Evolutionary conservation across 2,888 invertebrate species (phyloP).

Genomic region (Orthosia cruda): DNA sequence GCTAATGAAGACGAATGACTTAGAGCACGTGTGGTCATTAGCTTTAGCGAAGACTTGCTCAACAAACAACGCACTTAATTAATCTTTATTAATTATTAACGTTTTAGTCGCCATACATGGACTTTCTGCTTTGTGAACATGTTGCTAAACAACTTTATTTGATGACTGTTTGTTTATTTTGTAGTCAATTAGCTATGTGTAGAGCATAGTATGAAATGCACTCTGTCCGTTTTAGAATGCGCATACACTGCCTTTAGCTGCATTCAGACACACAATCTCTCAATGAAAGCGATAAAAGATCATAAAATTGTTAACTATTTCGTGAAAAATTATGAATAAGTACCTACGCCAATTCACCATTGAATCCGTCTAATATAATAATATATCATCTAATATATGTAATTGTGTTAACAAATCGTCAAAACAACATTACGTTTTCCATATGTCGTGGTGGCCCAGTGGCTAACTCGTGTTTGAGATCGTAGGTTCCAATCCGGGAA

Average conservation of each 20-base stretch:
- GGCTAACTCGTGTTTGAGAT: no score
- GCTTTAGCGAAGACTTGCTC: slow-evolving; percentile 52
- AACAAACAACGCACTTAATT: slow-evolving; percentile 64
- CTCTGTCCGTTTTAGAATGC: neutral
- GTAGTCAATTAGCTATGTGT: slow-evolving; percentile 22
- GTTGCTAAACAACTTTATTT: slow-evolving; percentile 45
- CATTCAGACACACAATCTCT: neutral
- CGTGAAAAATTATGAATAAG: no score
- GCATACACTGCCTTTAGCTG: no score
- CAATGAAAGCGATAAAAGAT: no score
- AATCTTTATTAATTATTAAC: slow-evolving; percentile 67
- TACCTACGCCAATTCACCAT: no score
- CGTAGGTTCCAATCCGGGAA: no score
- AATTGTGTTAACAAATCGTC: no score
- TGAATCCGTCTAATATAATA: no score
- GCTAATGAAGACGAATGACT: slow-evolving; percentile 80
- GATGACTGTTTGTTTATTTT: slow-evolving; percentile 32
- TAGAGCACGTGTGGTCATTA: slow-evolving; percentile 73
- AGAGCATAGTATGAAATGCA: neutral
- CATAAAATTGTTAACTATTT: no score
- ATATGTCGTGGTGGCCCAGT: no score
- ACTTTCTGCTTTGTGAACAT: slow-evolving; percentile 48
- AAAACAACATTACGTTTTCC: no score
- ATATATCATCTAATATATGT: no score
- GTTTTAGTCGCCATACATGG: slow-evolving; percentile 50